Evolutionary conservation across 2,797 vertebrate genomes (phyloP), one percentile per base, ranked within the genome.

Genomic region (Poecilia wingei): DNA sequence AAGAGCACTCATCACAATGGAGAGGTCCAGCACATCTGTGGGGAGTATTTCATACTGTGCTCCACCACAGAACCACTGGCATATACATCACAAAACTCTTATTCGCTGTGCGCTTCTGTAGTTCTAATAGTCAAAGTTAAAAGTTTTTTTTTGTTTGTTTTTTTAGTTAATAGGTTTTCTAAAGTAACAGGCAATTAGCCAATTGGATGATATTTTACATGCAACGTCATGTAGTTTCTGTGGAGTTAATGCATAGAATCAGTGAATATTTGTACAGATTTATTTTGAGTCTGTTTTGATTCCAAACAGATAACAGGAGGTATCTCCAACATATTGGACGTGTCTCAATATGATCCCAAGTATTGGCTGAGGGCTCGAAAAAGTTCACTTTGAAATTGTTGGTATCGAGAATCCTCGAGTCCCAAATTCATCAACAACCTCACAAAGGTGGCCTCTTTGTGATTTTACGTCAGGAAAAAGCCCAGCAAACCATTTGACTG

Each of bases 21-120:
- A 85, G 69, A 79, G 57, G 80, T 88, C 83, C 61, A 55, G 69
- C 83, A 88, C 83, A 87, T 92, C 87, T 90, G 86, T 83, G 84
- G 76, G 86, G 61, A 71, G 43, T 75, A 75, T 41, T 78, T 85
- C 80, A 81, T 80, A 84, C 53, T 69, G 77, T 78, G 76, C 49
- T 47, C 64, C 33, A 55, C 77, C 79, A 77, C 1, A 78, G 70
- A 71, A 74, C 46, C 64, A 43, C 59, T 73, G 45, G 45, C 39
- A 46, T 39, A 46, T 33, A 59, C 25, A 4, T 46, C 36, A 18
- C 47, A 49, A 77, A 79, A 59, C 13, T 55, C 47, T 3, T 53
- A 74, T 69, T 25, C 6, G 6, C 28, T 51, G 20, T 3, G 12
- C 4, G 43, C 12, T 51, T 33, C 57, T 7, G 6, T 41, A 41